Evolutionary conservation across 2,113 vertebrate genomes (phyloP).

Genomic region (Pedionomus torquatus): DNA sequence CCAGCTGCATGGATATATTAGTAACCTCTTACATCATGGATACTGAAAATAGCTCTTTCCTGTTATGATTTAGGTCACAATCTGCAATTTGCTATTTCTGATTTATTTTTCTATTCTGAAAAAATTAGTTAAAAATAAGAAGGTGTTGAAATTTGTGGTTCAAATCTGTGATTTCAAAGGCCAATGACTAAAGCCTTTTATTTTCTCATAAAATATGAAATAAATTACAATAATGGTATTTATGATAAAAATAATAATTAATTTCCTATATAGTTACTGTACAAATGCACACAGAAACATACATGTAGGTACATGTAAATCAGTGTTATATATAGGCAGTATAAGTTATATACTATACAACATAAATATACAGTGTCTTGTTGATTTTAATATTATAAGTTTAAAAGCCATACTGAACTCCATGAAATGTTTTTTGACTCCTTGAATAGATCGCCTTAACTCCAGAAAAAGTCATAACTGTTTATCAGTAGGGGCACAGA

Average conservation of each 20-base stretch:
- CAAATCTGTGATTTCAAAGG: neutral
- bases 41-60: conserved; percentile 5
- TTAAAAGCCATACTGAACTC: neutral
- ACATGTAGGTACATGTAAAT: neutral
- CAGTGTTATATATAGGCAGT: neutral
- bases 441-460: neutral
- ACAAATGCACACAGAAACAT: neutral
- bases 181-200: neutral
- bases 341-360: neutral
- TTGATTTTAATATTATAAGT: neutral
- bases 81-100: neutral
- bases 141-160: neutral
- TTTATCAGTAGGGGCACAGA: neutral
- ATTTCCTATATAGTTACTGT: neutral
- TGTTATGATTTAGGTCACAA: conserved; percentile 27
- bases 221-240: neutral
- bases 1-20: conserved; percentile 8
- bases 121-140: neutral
- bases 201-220: neutral
- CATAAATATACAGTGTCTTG: neutral
- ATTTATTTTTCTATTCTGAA: neutral
- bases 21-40: conserved; percentile 29
- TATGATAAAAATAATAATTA: neutral
- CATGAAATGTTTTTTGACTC: neutral
- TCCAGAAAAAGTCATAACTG: neutral